Percentiles rank a stretch among this genome's conserved stretches.
Evolutionary conservation across 2,113 vertebrate genomes (phyloP).

Genomic region (Cavia porcellus): DNA sequence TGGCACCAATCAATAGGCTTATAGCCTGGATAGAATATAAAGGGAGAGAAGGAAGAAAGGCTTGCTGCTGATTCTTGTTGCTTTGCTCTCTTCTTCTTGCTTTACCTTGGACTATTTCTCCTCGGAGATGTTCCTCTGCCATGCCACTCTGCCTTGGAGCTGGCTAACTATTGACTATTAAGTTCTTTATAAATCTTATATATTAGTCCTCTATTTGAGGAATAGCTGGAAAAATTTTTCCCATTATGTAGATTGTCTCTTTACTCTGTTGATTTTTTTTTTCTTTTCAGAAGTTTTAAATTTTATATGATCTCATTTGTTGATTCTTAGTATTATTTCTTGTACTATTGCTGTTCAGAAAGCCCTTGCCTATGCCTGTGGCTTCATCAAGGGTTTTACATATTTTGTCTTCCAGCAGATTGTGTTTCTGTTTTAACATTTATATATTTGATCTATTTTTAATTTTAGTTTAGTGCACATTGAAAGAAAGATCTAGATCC

Average conservation of each 20-base stretch:
- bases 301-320: not conserved
- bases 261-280: not conserved
- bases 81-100: not conserved
- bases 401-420: not conserved
- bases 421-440: not conserved
- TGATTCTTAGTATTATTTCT: not conserved
- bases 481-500: not conserved
- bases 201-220: not conserved
- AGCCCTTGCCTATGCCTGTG: not conserved
- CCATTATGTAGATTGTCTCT: not conserved
- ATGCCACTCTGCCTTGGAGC: not conserved
- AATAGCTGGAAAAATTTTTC: not conserved
- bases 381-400: not conserved
- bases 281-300: not conserved
- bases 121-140: not conserved
- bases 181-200: not conserved
- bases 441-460: not conserved
- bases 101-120: not conserved
- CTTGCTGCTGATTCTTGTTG: not conserved
- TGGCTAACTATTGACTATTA: not conserved
- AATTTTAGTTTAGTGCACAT: not conserved
- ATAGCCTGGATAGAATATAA: not conserved
- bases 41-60: not conserved
- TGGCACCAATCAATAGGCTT: not conserved
- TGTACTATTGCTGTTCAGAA: not conserved